These are phyloP conservation scores for Protobothrops flavoviridis DNA, from an alignment of 2,113 vertebrate genomes.

Conservation along the genomic window DNA sequence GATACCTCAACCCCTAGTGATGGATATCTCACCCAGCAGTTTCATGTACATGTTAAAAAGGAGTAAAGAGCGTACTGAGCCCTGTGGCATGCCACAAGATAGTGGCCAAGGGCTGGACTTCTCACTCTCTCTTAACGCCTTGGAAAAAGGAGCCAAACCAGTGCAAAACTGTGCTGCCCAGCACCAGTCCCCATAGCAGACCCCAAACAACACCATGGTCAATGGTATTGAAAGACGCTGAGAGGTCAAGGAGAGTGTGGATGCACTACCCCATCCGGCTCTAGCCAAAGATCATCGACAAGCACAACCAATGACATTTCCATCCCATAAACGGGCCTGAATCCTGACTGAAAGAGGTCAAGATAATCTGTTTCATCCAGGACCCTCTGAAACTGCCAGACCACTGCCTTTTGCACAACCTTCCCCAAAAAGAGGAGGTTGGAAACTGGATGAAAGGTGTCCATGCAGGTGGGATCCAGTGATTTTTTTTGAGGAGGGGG, in stretches of 20 bases:
- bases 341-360: not conserved
- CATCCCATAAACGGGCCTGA: not conserved
- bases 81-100: too few species aligned
- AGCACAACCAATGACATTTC: not conserved
- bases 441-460: not conserved
- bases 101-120: too few species aligned
- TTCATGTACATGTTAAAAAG: not conserved
- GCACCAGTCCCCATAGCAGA: not conserved
- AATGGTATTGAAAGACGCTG: not conserved
- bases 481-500: not conserved
- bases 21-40: not conserved
- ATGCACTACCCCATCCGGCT: not conserved
- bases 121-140: not conserved
- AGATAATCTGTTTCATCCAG: not conserved
- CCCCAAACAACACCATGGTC: not conserved
- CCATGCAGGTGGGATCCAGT: not conserved
- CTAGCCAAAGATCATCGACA: not conserved
- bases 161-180: not conserved
- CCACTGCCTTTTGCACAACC: not conserved
- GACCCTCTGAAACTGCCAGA: not conserved
- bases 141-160: not conserved
- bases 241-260: too few species aligned
- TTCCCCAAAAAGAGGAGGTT: not conserved
- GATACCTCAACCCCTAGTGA: not conserved
- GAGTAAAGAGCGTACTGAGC: too few species aligned